These are phyloP conservation scores for Brassicogethes aeneus DNA, from an alignment of 2,888 invertebrate species.

Conservation along the genomic window DNA sequence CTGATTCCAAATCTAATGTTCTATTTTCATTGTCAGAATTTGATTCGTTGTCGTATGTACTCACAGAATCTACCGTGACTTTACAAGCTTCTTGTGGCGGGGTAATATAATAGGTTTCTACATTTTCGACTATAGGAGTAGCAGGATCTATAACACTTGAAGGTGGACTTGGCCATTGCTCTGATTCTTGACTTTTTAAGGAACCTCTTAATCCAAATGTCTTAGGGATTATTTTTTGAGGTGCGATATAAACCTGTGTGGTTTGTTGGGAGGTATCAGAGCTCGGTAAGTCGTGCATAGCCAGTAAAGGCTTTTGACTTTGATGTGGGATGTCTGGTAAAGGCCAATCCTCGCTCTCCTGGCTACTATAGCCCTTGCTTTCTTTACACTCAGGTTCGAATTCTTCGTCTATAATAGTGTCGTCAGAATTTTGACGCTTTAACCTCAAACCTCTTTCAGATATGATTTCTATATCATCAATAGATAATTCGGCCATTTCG, in stretches of 20 bases:
- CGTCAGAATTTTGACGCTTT: conserved; percentile 39
- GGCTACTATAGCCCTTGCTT: conserved; percentile 45
- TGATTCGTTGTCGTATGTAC: conserved; percentile 48
- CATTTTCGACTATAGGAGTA: conserved; percentile 65
- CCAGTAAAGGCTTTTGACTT: conserved; percentile 31
- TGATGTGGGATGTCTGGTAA: conserved; percentile 57
- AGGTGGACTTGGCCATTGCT: conserved; percentile 76
- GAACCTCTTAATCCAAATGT: conserved; percentile 38
- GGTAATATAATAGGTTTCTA: conserved; percentile 72
- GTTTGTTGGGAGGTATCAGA: conserved; percentile 39
- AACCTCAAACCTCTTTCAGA: conserved; percentile 38
- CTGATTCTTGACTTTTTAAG: conserved; percentile 53
- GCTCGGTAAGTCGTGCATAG: conserved; percentile 39
- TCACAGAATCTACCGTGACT: conserved; percentile 65
- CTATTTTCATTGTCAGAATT: conserved; percentile 62
- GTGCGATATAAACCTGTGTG: conserved; percentile 37
- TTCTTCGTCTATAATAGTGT: conserved; percentile 41
- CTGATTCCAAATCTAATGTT: conserved; percentile 48
- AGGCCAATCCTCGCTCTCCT: conserved; percentile 70
- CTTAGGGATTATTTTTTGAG: conserved; percentile 35
- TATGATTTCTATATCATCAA: conserved; percentile 49
- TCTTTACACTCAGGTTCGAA: conserved; percentile 29
- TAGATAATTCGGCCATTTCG: conserved; percentile 77
- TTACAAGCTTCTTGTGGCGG: conserved; percentile 71
- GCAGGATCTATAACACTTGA: conserved; percentile 56